Percentiles rank a stretch among this genome's conserved stretches.
phyloP scores from a whole-genome alignment of 2,888 invertebrate species.

The Mystacides longicornis region DNA sequence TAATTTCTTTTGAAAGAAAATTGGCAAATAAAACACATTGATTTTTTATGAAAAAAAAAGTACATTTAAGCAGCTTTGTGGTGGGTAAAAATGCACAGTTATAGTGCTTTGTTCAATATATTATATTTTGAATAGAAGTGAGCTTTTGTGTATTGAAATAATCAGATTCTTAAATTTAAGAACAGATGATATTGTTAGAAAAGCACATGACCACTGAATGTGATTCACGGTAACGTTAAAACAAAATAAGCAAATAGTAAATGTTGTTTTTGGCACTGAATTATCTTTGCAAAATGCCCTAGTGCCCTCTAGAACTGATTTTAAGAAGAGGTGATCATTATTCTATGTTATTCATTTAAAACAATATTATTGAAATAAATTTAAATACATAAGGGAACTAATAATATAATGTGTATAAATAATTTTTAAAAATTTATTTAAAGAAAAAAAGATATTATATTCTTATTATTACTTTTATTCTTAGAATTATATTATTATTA shows the following conservation, averaged over 20 bases:
- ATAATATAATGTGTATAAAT: too few relatives aligned
- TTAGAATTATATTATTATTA: neutral
- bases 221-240: too few relatives aligned
- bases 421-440: too few relatives aligned
- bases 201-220: neutral
- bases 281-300: too few relatives aligned
- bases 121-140: neutral
- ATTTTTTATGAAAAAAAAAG: neutral
- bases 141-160: neutral
- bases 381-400: too few relatives aligned
- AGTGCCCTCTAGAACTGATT: too few relatives aligned
- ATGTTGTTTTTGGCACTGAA: too few relatives aligned
- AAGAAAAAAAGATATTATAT: neutral
- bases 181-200: neutral
- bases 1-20: neutral
- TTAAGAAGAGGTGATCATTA: too few relatives aligned
- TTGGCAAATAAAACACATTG: slow-evolving; percentile 1
- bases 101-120: neutral
- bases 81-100: neutral
- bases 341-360: too few relatives aligned
- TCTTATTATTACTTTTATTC: neutral
- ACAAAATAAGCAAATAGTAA: too few relatives aligned
- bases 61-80: neutral
- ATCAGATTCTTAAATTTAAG: neutral
- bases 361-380: too few relatives aligned